Conservation (phyloP, 2,113 vertebrate species). For the Sebastes fasciatus region DNA sequence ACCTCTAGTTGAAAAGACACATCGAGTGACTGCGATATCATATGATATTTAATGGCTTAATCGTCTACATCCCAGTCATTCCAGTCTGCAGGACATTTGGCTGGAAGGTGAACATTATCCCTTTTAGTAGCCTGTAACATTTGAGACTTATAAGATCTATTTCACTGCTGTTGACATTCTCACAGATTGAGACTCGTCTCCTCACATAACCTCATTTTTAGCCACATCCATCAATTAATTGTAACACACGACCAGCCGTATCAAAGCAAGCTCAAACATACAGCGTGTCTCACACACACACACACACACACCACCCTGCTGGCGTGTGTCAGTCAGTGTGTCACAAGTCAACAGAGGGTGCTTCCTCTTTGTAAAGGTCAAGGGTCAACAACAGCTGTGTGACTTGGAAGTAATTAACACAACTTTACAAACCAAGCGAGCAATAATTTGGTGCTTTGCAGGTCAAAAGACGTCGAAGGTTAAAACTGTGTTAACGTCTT, state of each 20-base stretch:
- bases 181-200: constrained; percentile 40
- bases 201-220: constrained; percentile 54
- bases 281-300: constrained; percentile 3
- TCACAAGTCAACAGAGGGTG: constrained; percentile 43
- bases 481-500: background rate
- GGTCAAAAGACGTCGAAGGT: background rate
- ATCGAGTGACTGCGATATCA: constrained; percentile 49
- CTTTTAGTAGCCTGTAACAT: constrained; percentile 68
- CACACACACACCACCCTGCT: constrained; percentile 26
- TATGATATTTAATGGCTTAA: constrained; percentile 71
- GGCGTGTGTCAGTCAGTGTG: constrained; percentile 40
- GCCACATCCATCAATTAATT: constrained; percentile 32
- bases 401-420: constrained; percentile 62
- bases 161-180: constrained; percentile 72
- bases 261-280: constrained; percentile 24
- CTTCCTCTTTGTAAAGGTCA: constrained; percentile 68
- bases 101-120: constrained; percentile 69
- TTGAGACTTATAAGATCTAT: constrained; percentile 68
- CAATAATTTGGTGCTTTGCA: constrained; percentile 4
- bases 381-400: constrained; percentile 60
- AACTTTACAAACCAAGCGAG: constrained; percentile 34
- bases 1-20: constrained; percentile 50
- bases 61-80: constrained; percentile 66
- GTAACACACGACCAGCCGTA: constrained; percentile 25
- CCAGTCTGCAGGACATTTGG: constrained; percentile 65